A percentile compares a stretch with the other conserved stretches of the same genome.
Evolutionary conservation across 2,113 vertebrate species (phyloP).

Genomic region (Mesitornis unicolor): DNA sequence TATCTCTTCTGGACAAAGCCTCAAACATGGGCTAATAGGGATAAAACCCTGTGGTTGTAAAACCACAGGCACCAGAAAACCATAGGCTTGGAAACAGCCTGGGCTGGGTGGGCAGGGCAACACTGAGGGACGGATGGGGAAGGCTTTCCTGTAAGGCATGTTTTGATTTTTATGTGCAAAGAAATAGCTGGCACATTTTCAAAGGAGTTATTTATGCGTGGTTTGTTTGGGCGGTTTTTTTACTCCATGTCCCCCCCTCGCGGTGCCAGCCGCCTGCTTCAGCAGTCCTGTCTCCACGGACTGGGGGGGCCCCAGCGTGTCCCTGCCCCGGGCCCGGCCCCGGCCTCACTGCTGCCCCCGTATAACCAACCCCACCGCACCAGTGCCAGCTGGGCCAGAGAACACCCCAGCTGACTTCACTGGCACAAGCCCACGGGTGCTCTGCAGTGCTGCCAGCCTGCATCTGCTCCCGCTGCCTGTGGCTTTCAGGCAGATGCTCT

Average conservation of each 20-base stretch:
- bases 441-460: no score
- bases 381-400: not conserved
- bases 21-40: not conserved
- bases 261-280: not conserved
- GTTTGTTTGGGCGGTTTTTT: not conserved
- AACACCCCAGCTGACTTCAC: not conserved
- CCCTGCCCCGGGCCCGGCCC: no score
- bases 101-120: not conserved
- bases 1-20: not conserved
- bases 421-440: no score
- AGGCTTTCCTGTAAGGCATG: not conserved
- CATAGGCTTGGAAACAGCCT: not conserved
- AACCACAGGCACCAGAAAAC: not conserved
- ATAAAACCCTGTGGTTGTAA: not conserved
- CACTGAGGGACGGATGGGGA: not conserved
- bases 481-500: not conserved
- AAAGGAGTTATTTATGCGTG: not conserved
- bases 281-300: not conserved
- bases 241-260: not conserved
- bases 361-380: accelerated
- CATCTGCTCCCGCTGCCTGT: not conserved
- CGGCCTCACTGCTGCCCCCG: accelerated
- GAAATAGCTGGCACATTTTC: not conserved
- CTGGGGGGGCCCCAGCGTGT: accelerated
- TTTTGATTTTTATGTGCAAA: not conserved